Percentiles rank a stretch among this genome's conserved stretches.
Conservation (phyloP, 2,797 vertebrate species). For the Botia almorhae region DNA sequence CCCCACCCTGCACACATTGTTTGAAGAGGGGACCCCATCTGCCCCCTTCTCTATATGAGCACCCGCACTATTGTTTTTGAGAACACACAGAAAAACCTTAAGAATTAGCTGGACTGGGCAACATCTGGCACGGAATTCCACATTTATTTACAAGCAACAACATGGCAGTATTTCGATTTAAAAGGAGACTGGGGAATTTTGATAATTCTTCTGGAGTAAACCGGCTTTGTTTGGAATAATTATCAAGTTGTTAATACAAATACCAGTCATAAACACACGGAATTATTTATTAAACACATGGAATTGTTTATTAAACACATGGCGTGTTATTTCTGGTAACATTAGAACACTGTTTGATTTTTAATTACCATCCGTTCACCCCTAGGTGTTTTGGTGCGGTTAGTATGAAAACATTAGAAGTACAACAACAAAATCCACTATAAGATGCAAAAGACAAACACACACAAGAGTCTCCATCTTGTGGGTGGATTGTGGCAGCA, state of each 20-base stretch:
- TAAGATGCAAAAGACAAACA: not conserved
- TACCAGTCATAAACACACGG: slow-evolving; percentile 30
- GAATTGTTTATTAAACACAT: no score
- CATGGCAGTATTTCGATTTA: slow-evolving; percentile 40
- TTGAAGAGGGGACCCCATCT: slow-evolving; percentile 64
- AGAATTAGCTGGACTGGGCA: slow-evolving; percentile 49
- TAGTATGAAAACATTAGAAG: not conserved
- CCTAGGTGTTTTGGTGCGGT: not conserved
- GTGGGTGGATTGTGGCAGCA: slow-evolving; percentile 51
- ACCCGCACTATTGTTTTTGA: slow-evolving; percentile 58
- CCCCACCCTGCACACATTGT: slow-evolving; percentile 62
- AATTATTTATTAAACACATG: not conserved
- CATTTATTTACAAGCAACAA: slow-evolving; percentile 54
- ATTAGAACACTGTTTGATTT: not conserved
- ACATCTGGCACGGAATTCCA: slow-evolving; percentile 61
- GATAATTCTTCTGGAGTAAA: slow-evolving; percentile 48
- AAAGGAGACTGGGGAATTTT: slow-evolving; percentile 39
- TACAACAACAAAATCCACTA: not conserved
- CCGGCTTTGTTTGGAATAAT: slow-evolving; percentile 47
- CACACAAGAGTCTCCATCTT: slow-evolving; percentile 57
- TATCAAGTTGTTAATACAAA: slow-evolving; percentile 46
- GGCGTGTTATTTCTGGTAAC: not conserved
- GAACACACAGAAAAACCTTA: slow-evolving; percentile 33
- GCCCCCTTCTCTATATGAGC: slow-evolving; percentile 58
- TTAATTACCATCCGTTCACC: not conserved